Conservation (phyloP, 1,140 invertebrate species). For the Riptortus pedestris region DNA sequence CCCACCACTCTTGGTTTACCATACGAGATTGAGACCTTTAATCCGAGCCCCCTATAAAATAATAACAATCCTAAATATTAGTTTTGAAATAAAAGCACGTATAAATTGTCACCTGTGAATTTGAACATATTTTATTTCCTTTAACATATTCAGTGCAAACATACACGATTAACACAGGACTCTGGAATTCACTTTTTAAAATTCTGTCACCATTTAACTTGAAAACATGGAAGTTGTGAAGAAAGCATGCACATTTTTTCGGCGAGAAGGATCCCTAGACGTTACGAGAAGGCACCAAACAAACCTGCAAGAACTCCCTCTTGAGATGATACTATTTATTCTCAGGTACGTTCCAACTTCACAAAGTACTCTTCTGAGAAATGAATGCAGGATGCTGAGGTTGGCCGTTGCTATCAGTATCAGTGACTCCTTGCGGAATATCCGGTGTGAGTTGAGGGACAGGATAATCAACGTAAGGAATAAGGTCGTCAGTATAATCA, state of each 20-base stretch:
- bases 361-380: neutral
- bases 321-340: neutral
- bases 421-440: neutral
- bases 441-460: neutral
- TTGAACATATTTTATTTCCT: too few relatives aligned
- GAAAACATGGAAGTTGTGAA: neutral
- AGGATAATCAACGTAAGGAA: neutral
- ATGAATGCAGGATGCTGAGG: neutral
- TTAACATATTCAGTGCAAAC: too few relatives aligned
- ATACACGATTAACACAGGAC: too few relatives aligned
- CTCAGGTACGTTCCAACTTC: neutral
- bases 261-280: neutral
- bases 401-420: neutral
- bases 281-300: neutral
- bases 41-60: too few relatives aligned
- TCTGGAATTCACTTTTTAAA: too few relatives aligned
- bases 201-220: too few relatives aligned
- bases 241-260: conserved; percentile 1
- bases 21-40: too few relatives aligned
- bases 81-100: too few relatives aligned
- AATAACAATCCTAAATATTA: too few relatives aligned
- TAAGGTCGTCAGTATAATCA: neutral
- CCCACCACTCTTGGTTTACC: too few relatives aligned
- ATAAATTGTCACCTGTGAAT: too few relatives aligned
- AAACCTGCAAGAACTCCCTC: neutral